phyloP scores from a whole-genome alignment of 1,140 invertebrate species.

The Diorhabda sublineata region DNA sequence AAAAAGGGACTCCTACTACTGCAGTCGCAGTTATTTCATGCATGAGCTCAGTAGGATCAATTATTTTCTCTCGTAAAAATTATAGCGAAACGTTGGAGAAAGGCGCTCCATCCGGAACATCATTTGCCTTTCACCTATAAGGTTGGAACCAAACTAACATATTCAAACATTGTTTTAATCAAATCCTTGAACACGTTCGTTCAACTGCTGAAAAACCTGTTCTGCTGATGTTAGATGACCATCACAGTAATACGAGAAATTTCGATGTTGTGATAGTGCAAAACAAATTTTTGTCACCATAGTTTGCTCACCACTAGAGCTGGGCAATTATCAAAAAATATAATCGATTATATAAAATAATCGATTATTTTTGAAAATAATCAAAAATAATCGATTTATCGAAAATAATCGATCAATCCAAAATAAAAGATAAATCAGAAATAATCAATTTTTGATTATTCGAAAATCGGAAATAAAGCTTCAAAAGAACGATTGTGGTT shows the following conservation, averaged over 20 bases:
- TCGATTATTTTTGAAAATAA: too few relatives aligned
- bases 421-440: too few relatives aligned
- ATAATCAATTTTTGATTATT: too few relatives aligned
- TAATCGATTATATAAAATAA: too few relatives aligned
- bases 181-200: conserved; percentile 28
- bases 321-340: too few relatives aligned
- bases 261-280: conserved; percentile 31
- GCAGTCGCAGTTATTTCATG: background rate
- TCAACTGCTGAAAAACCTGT: conserved; percentile 28
- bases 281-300: conserved; percentile 34
- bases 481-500: too few relatives aligned
- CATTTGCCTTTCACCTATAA: background rate
- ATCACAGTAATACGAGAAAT: conserved; percentile 34
- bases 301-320: conserved; percentile 31
- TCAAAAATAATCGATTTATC: too few relatives aligned
- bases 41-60: background rate
- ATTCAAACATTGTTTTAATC: conserved; percentile 36
- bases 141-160: conserved; percentile 34
- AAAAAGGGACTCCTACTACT: too few relatives aligned
- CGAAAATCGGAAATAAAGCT: too few relatives aligned
- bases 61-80: background rate
- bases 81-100: background rate
- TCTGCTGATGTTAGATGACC: conserved; percentile 36
- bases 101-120: too few relatives aligned
- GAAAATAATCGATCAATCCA: too few relatives aligned